Conservation (phyloP, 2,888 invertebrate species). For the Lucinisca nassula region DNA sequence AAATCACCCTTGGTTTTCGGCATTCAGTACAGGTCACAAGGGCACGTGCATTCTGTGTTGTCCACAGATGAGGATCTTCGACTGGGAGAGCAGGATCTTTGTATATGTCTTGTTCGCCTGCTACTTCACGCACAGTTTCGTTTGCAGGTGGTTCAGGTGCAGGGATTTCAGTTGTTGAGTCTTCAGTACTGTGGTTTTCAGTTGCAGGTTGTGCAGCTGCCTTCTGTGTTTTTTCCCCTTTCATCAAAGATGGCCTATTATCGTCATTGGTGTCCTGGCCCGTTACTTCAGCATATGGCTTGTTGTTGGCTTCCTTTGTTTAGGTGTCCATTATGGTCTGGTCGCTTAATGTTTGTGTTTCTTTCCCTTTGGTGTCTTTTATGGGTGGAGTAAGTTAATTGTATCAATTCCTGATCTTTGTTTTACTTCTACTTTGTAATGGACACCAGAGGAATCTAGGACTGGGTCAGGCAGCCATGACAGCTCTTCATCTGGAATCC, state of each 20-base stretch:
- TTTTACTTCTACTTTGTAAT: too few species aligned
- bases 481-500: not conserved
- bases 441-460: conserved; percentile 22
- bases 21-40: conserved; percentile 11
- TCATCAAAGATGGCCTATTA: conserved; percentile 34
- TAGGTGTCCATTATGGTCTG: too few species aligned
- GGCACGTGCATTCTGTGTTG: conserved; percentile 14
- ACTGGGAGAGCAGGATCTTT: not conserved
- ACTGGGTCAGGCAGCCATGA: conserved; percentile 57
- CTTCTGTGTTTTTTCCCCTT: not conserved
- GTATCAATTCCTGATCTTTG: too few species aligned
- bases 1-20: conserved; percentile 11
- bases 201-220: not conserved
- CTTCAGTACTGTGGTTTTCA: not conserved
- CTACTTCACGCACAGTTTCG: not conserved
- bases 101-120: not conserved
- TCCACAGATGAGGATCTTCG: not conserved
- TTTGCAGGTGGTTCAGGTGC: not conserved
- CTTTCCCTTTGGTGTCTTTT: too few species aligned
- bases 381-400: too few species aligned
- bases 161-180: not conserved
- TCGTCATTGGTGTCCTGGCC: conserved; percentile 30
- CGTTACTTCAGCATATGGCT: conserved; percentile 19
- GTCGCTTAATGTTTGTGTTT: too few species aligned
- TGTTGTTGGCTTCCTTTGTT: too few species aligned